A percentile compares a stretch with the other conserved stretches of the same genome.
Conservation (phyloP, 2,888 invertebrate genomes). For the Dendrolimus houi region DNA sequence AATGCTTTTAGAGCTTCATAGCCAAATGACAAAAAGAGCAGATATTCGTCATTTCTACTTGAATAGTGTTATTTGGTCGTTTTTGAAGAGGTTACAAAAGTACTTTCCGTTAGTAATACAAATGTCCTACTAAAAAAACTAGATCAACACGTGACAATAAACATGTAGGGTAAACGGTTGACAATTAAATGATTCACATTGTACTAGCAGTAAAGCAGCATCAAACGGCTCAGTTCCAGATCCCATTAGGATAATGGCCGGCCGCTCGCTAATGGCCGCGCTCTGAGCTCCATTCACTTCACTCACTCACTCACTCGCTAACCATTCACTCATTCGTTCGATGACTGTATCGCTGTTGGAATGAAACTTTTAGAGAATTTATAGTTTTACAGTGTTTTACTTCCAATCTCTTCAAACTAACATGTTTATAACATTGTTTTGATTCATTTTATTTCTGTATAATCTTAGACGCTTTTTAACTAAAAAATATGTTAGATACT, state of each 20-base stretch:
- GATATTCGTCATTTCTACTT: too few species aligned
- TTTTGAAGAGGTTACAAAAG: too few species aligned
- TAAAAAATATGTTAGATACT: too few species aligned
- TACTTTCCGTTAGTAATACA: too few species aligned
- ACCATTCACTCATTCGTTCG: conserved; percentile 36
- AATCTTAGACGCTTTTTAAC: too few species aligned
- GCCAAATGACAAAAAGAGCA: too few species aligned
- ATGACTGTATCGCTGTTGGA: conserved; percentile 5
- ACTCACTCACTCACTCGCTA: conserved; percentile 53
- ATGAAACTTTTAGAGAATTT: conserved; percentile 1
- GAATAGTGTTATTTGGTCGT: too few species aligned
- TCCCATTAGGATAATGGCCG: conserved; percentile 61
- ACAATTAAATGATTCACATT: conserved; percentile 4
- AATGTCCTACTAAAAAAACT: too few species aligned
- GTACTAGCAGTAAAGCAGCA: conserved; percentile 1
- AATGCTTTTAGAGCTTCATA: too few species aligned
- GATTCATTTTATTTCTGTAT: too few species aligned
- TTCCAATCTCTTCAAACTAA: too few species aligned
- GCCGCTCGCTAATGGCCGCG: conserved; percentile 53
- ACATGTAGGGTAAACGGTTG: not conserved
- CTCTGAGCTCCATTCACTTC: conserved; percentile 32
- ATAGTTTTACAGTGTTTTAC: conserved; percentile 1
- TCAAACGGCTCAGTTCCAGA: conserved; percentile 27
- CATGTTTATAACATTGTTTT: too few species aligned
- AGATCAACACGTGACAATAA: not conserved